These are phyloP conservation scores for Belgica antarctica DNA, from an alignment of 2,888 invertebrate species.

Conservation along the genomic window DNA sequence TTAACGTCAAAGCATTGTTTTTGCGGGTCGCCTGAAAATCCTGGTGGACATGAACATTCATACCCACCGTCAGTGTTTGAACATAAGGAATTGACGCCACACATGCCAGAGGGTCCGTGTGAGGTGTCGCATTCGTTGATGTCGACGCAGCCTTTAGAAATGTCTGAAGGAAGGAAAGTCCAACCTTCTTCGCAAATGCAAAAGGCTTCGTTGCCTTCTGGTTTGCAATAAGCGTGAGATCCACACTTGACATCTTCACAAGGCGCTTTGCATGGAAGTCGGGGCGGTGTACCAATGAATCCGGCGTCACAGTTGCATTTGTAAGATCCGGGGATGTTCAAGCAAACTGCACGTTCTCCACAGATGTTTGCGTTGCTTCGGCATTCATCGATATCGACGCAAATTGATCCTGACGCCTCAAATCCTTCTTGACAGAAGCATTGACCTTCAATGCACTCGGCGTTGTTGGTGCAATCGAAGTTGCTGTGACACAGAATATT, in stretches of 20 bases:
- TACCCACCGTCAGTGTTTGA: slow-evolving; percentile 78
- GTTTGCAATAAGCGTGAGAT: slow-evolving; percentile 83
- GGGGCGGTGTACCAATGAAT: slow-evolving; percentile 78
- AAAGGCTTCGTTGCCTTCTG: slow-evolving; percentile 83
- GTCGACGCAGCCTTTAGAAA: slow-evolving; percentile 86
- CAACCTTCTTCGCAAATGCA: slow-evolving; percentile 92
- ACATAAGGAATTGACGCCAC: slow-evolving; percentile 80
- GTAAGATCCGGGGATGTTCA: slow-evolving; percentile 76
- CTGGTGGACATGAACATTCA: slow-evolving; percentile 77
- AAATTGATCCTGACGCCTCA: slow-evolving; percentile 72
- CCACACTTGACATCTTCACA: slow-evolving; percentile 90
- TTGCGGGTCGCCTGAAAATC: slow-evolving; percentile 81
- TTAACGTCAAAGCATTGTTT: slow-evolving; percentile 79
- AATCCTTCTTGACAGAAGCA: slow-evolving; percentile 89
- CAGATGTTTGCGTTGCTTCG: slow-evolving; percentile 60
- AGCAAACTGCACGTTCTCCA: slow-evolving; percentile 73
- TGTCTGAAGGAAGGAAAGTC: slow-evolving; percentile 86
- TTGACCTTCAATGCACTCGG: slow-evolving; percentile 82
- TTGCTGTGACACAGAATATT: slow-evolving; percentile 80
- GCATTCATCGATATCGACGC: slow-evolving; percentile 82
- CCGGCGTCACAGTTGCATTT: slow-evolving; percentile 80
- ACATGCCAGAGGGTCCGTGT: slow-evolving; percentile 75
- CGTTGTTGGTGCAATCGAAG: slow-evolving; percentile 89
- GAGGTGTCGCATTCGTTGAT: slow-evolving; percentile 84
- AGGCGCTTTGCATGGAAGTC: slow-evolving; percentile 78